phyloP scores from a whole-genome alignment of 2,888 invertebrate species.

The Adelognathus sp. region DNA sequence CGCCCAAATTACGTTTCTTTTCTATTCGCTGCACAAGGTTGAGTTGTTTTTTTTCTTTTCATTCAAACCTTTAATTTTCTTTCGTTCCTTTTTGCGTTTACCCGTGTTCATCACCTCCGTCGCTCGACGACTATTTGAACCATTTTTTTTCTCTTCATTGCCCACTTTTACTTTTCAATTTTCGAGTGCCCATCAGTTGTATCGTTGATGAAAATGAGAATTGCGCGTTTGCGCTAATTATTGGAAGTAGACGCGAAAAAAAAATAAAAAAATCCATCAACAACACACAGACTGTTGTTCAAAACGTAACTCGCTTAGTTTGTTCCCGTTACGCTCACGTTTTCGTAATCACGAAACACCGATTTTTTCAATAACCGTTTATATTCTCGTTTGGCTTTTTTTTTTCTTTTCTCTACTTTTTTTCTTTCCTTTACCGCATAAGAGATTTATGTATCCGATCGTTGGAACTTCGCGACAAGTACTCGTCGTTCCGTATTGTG shows the following conservation, averaged over 20 bases:
- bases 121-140: slow-evolving; percentile 67
- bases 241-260: slow-evolving; percentile 51
- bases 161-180: slow-evolving; percentile 76
- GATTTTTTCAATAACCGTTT: slow-evolving; percentile 58
- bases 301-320: slow-evolving; percentile 70
- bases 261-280: slow-evolving; percentile 59
- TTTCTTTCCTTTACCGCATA: slow-evolving; percentile 6
- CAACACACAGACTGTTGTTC: slow-evolving; percentile 69
- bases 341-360: slow-evolving; percentile 57
- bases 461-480: slow-evolving; percentile 62
- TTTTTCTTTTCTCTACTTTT: slow-evolving; percentile 27
- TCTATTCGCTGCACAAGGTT: slow-evolving; percentile 76
- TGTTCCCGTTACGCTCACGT: slow-evolving; percentile 41
- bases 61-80: slow-evolving; percentile 47
- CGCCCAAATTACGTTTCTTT: slow-evolving; percentile 78
- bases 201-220: slow-evolving; percentile 65
- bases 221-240: neutral
- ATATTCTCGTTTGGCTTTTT: slow-evolving; percentile 13
- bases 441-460: slow-evolving; percentile 46
- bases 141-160: slow-evolving; percentile 59
- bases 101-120: slow-evolving; percentile 73
- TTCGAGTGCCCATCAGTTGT: slow-evolving; percentile 75
- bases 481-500: no score
- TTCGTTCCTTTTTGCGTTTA: slow-evolving; percentile 71
- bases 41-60: slow-evolving; percentile 70